A percentile compares a stretch with the other conserved stretches of the same genome.
Conservation (phyloP, 2,888 invertebrate genomes). For the Coelopa pilipes region DNA sequence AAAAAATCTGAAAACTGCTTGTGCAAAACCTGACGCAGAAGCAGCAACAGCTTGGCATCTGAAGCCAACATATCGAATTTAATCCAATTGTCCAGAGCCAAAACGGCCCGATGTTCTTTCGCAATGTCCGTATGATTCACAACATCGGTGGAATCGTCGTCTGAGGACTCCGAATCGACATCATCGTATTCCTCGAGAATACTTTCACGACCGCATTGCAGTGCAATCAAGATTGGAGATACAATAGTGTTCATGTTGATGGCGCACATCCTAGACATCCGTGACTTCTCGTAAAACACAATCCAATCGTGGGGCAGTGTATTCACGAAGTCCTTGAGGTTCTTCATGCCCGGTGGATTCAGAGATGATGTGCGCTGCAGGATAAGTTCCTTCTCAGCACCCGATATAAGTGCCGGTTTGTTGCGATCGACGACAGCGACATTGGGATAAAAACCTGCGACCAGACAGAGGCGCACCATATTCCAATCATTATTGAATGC, state of each 20-base stretch:
- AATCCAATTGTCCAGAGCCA: constrained; percentile 81
- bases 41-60: constrained; percentile 61
- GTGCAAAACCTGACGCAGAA: constrained; percentile 47
- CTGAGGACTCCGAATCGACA: constrained; percentile 51
- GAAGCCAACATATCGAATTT: constrained; percentile 76
- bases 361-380: constrained; percentile 73
- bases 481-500: constrained; percentile 72
- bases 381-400: constrained; percentile 70
- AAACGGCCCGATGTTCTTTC: constrained; percentile 44
- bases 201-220: constrained; percentile 69
- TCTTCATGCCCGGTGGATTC: constrained; percentile 50
- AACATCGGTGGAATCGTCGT: constrained; percentile 58
- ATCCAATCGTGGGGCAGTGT: constrained; percentile 84
- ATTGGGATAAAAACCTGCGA: constrained; percentile 91
- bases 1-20: constrained; percentile 52
- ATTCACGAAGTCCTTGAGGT: constrained; percentile 54
- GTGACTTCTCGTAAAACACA: constrained; percentile 86
- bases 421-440: constrained; percentile 79
- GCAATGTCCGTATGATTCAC: constrained; percentile 57
- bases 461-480: constrained; percentile 88
- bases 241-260: constrained; percentile 84
- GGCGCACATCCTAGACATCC: constrained; percentile 75
- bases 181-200: constrained; percentile 42
- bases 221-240: constrained; percentile 81
- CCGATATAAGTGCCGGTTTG: constrained; percentile 72